Conservation (phyloP, 2,113 vertebrate species). For the Stercorarius parasiticus region DNA sequence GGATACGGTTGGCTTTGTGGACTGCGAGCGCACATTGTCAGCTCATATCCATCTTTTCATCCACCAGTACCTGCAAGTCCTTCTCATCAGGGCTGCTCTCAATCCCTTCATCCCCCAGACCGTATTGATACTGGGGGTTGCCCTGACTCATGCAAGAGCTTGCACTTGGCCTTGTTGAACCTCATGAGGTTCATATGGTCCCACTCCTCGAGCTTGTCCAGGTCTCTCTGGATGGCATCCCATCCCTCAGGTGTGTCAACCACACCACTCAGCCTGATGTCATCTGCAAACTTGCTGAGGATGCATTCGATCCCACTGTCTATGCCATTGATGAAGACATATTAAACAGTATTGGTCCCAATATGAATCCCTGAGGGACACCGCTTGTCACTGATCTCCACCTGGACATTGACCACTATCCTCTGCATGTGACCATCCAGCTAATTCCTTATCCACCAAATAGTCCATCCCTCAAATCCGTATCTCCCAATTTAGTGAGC, state of each 20-base stretch:
- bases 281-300: neutral
- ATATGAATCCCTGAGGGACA: neutral
- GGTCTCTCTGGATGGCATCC: neutral
- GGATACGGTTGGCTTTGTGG: rapidly evolving
- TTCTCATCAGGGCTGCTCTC: neutral
- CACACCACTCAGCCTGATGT: neutral
- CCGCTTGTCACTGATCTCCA: rapidly evolving
- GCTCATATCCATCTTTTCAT: neutral
- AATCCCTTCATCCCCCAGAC: neutral
- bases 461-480: neutral
- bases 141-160: rapidly evolving
- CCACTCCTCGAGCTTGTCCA: neutral
- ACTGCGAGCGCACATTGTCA: rapidly evolving
- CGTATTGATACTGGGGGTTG: rapidly evolving
- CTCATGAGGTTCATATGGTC: neutral
- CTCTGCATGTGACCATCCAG: neutral
- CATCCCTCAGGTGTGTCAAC: neutral
- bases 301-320: neutral
- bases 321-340: neutral
- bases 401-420: neutral
- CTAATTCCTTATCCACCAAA: neutral
- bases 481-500: neutral
- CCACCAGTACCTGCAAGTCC: neutral
- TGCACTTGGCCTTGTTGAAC: neutral
- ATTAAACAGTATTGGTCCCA: neutral